These are phyloP conservation scores for Malurus cyaneus DNA, from an alignment of 2,113 vertebrate genomes.

Conservation along the genomic window DNA sequence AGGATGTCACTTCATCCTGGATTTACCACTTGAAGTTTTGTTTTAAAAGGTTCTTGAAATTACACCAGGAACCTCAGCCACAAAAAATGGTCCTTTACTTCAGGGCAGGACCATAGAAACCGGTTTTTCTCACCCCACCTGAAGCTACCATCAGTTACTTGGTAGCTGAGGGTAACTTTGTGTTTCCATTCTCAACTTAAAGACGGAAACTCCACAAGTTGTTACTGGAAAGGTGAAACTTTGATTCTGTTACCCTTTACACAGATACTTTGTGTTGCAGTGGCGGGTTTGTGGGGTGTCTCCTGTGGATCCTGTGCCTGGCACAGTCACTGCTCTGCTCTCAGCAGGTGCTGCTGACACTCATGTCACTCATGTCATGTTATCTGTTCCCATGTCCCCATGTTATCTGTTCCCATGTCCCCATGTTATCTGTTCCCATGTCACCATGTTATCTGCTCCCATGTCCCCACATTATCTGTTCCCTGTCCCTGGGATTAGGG, in stretches of 20 bases:
- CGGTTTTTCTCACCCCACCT: neutral
- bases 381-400: accelerated
- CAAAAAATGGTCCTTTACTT: neutral
- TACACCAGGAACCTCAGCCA: neutral
- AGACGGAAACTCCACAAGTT: accelerated
- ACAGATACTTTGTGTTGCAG: neutral
- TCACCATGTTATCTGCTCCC: too few relatives aligned
- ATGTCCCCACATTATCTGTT: too few relatives aligned
- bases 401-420: accelerated
- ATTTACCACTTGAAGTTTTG: neutral
- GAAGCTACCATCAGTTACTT: neutral
- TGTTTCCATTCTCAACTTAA: neutral
- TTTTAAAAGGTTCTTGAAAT: neutral
- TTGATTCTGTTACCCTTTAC: neutral
- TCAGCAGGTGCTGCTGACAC: neutral
- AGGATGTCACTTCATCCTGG: accelerated
- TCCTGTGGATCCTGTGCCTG: neutral
- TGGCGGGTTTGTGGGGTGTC: too few relatives aligned
- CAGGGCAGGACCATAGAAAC: neutral
- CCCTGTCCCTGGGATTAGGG: neutral
- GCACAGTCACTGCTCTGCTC: accelerated
- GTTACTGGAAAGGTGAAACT: neutral
- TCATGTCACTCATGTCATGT: too few relatives aligned
- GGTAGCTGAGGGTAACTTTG: neutral
- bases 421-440: too few relatives aligned